Evolutionary conservation across 2,113 vertebrate genomes (phyloP).

Genomic region (Oophaga pumilio): DNA sequence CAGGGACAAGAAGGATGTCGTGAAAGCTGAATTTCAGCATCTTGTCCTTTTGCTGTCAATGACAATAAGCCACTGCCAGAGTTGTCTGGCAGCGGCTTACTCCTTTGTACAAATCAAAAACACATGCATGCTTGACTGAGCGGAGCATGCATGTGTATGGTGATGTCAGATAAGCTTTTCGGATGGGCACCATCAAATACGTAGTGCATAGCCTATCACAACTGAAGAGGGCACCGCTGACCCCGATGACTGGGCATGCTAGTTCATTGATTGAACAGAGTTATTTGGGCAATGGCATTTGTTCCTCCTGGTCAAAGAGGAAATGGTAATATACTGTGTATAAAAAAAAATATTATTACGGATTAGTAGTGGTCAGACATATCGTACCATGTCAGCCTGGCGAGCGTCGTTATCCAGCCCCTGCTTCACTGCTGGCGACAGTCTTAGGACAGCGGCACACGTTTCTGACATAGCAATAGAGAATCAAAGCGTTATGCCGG

Average conservation of each 20-base stretch:
- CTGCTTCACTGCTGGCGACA: constrained; percentile 35
- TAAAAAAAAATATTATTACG: background rate
- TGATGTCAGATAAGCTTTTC: too few relatives aligned
- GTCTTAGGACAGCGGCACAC: background rate
- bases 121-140: too few relatives aligned
- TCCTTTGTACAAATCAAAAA: too few relatives aligned
- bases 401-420: background rate
- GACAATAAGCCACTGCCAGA: too few relatives aligned
- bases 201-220: background rate
- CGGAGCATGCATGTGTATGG: too few relatives aligned
- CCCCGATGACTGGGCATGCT: background rate
- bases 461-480: background rate
- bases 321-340: too few relatives aligned
- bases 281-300: background rate
- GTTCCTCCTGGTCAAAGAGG: too few relatives aligned
- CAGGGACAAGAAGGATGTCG: too few relatives aligned
- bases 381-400: constrained; percentile 28
- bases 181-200: background rate
- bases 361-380: background rate
- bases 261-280: background rate
- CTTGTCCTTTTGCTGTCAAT: too few relatives aligned
- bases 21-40: too few relatives aligned
- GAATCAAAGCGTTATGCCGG: background rate
- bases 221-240: background rate
- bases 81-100: too few relatives aligned